Conservation (phyloP, 2,113 vertebrate genomes). For the Todiramphus chloris region DNA sequence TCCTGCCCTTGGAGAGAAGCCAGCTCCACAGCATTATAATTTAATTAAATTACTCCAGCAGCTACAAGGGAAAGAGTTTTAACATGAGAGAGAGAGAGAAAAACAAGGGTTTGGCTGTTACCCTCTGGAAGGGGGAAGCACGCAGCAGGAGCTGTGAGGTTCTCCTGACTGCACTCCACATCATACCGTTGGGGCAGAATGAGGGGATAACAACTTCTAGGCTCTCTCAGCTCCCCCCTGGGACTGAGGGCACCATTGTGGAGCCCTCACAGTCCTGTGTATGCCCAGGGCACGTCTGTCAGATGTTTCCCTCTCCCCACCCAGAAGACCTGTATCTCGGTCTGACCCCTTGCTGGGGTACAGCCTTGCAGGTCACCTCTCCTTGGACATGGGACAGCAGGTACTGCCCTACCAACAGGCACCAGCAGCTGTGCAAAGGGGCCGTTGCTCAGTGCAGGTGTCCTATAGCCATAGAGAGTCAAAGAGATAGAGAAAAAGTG, state of each 20-base stretch:
- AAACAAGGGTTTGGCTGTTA: not conserved
- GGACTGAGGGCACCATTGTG: not conserved
- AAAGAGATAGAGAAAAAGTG: not conserved
- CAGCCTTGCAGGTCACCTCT: not conserved
- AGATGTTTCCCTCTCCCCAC: not conserved
- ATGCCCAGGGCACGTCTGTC: not conserved
- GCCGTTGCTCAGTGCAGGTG: not conserved
- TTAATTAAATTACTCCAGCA: slow-evolving; percentile 34
- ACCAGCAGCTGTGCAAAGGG: not conserved
- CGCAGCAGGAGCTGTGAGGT: not conserved
- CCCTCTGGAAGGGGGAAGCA: not conserved
- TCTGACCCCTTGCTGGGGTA: rapidly evolving
- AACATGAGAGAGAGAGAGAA: not conserved
- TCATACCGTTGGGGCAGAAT: rapidly evolving
- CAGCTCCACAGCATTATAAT: not conserved
- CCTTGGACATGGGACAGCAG: not conserved
- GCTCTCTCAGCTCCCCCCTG: not conserved
- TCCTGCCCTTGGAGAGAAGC: slow-evolving; percentile 47
- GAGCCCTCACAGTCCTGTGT: not conserved
- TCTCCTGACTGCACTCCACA: rapidly evolving
- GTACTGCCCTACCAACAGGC: not conserved
- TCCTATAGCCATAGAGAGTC: not conserved
- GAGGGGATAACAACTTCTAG: not conserved
- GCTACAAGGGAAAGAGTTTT: not conserved
- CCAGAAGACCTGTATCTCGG: not conserved